Conservation (phyloP, 2,888 invertebrate genomes). For the Tetheella fluctuosa region DNA sequence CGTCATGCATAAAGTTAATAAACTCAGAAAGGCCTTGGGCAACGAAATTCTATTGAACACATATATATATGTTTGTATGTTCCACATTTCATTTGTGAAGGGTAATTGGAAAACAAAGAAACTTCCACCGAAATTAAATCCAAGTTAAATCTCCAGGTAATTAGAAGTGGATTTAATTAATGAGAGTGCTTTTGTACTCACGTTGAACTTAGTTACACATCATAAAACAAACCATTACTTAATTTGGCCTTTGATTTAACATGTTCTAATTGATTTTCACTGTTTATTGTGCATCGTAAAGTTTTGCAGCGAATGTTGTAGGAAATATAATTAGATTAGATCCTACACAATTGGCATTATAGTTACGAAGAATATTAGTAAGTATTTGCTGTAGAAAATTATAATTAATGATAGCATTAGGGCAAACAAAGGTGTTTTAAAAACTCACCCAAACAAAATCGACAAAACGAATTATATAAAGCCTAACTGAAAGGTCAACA, state of each 20-base stretch:
- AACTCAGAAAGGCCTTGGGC: conserved; percentile 22
- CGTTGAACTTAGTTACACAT: conserved; percentile 2
- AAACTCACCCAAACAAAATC: not conserved
- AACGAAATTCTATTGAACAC: conserved; percentile 9
- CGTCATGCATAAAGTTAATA: not conserved
- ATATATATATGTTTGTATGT: not conserved
- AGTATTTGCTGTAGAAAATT: no score
- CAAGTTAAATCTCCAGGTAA: conserved; percentile 6
- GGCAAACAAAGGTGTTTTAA: not conserved
- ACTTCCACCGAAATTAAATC: not conserved
- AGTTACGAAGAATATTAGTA: no score
- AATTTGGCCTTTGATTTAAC: conserved; percentile 3
- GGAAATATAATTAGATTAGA: not conserved
- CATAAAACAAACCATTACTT: conserved; percentile 2
- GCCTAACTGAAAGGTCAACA: not conserved
- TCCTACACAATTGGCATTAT: not conserved
- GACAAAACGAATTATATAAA: not conserved
- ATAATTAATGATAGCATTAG: no score
- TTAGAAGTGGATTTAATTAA: conserved; percentile 5
- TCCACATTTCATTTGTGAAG: not conserved
- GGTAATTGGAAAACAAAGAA: conserved; percentile 1
- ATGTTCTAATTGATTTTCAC: conserved; percentile 6
- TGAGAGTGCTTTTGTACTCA: conserved; percentile 2
- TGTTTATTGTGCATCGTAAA: not conserved
- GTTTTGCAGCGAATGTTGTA: not conserved